A percentile compares a stretch with the other conserved stretches of the same genome.
Conservation (phyloP, 1,140 invertebrate species). For the Pararge aegeria region DNA sequence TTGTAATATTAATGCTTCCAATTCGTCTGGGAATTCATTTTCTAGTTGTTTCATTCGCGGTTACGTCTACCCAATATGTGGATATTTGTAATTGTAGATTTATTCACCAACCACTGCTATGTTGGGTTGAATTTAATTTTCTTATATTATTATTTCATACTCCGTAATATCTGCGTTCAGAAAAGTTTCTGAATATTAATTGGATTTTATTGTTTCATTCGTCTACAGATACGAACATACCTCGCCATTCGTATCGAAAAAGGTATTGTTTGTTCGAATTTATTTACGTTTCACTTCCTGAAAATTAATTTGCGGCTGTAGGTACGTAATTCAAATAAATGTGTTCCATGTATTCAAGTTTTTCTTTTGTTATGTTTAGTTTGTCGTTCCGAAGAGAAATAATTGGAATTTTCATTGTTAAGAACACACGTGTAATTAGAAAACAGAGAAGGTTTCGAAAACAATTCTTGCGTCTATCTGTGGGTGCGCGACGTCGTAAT, state of each 20-base stretch:
- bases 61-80: constrained; percentile 6
- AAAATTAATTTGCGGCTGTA: constrained; percentile 41
- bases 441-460: constrained; percentile 56
- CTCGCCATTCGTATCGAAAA: background rate
- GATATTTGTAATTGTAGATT: constrained; percentile 4
- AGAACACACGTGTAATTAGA: constrained; percentile 71
- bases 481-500: constrained; percentile 38
- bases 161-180: background rate
- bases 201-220: constrained; percentile 6
- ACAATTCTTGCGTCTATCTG: constrained; percentile 54
- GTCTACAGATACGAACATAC: constrained; percentile 7
- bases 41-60: constrained; percentile 36
- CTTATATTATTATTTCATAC: background rate
- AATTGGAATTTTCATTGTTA: constrained; percentile 76
- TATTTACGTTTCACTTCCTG: constrained; percentile 22
- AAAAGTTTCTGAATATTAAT: constrained; percentile 2
- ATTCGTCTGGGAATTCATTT: constrained; percentile 64
- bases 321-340: constrained; percentile 39
- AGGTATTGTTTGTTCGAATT: constrained; percentile 4
- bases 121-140: background rate
- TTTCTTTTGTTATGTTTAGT: constrained; percentile 62
- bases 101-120: background rate
- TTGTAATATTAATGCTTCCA: constrained; percentile 75
- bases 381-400: constrained; percentile 58
- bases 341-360: constrained; percentile 43